Conservation (phyloP, 1,140 invertebrate species). For the Calosoma granatense region DNA sequence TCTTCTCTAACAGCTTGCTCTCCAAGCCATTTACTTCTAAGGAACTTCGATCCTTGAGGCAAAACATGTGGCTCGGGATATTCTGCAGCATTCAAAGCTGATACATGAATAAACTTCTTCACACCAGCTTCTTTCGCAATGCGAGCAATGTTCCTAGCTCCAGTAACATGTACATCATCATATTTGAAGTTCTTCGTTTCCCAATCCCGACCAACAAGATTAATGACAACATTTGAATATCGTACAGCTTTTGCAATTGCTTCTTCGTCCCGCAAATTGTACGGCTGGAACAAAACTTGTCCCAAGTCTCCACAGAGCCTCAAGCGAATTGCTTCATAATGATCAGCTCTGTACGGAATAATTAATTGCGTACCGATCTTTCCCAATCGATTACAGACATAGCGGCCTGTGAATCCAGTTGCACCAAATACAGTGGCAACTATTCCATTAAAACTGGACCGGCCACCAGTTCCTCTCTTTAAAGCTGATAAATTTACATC, state of each 20-base stretch:
- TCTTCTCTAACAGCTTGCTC: conserved; percentile 84
- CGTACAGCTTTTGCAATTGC: conserved; percentile 77
- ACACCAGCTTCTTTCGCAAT: conserved; percentile 67
- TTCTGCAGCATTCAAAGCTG: conserved; percentile 58
- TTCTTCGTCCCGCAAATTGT: conserved; percentile 78
- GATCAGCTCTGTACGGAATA: conserved; percentile 83
- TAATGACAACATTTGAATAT: conserved; percentile 97
- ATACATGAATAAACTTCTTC: conserved; percentile 76
- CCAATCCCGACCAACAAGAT: conserved; percentile 84
- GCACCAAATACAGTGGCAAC: conserved; percentile 96
- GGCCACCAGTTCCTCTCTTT: conserved; percentile 84
- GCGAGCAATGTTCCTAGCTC: conserved; percentile 62
- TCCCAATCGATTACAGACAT: conserved; percentile 81
- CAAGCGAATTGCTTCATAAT: conserved; percentile 61
- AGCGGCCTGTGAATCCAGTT: conserved; percentile 76
- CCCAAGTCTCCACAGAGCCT: conserved; percentile 90
- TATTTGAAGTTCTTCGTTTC: conserved; percentile 85
- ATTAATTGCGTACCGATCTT: conserved; percentile 83
- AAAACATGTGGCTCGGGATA: conserved; percentile 48
- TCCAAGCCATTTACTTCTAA: conserved; percentile 67
- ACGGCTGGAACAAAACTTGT: conserved; percentile 87
- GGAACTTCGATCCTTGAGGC: conserved; percentile 53
- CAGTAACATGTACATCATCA: conserved; percentile 69
- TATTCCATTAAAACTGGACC: conserved; percentile 91
- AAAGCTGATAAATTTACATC: conserved; percentile 47